Evolutionary conservation across 1,140 invertebrate species (phyloP).

Genomic region (Maconellicoccus hirsutus): DNA sequence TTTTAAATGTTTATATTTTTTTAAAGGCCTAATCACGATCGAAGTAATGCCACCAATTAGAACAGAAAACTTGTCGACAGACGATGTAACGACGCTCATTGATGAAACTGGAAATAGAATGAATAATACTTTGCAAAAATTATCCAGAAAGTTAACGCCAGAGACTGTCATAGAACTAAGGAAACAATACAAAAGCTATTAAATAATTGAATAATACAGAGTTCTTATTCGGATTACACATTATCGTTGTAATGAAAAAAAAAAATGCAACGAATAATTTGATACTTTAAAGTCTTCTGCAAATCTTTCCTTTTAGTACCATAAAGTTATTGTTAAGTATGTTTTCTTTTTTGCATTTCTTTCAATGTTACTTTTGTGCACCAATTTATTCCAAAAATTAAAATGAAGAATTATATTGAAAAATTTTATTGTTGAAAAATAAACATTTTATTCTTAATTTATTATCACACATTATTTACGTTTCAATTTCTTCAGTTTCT

Average conservation of each 20-base stretch:
- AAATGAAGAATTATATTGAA: background rate
- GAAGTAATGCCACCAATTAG: background rate
- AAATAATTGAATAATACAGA: no score
- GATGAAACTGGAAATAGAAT: background rate
- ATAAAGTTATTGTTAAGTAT: background rate
- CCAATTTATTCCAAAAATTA: background rate
- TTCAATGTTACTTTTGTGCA: background rate
- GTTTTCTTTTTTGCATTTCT: background rate
- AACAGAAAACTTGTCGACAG: background rate
- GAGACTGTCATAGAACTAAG: background rate
- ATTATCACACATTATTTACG: background rate
- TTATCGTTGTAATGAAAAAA: no score
- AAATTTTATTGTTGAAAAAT: background rate
- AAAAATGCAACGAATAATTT: no score
- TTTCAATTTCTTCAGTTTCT: constrained; percentile 26
- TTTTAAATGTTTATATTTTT: no score
- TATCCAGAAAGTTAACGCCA: background rate
- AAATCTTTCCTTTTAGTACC: background rate
- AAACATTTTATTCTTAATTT: background rate
- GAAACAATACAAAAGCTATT: background rate
- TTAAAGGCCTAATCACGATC: background rate
- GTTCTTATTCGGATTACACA: background rate
- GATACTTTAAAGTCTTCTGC: background rate
- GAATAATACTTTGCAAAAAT: background rate
- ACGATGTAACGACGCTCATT: background rate